phyloP scores from a whole-genome alignment of 2,888 invertebrate genomes.

The Cremastobaeus sp. region DNA sequence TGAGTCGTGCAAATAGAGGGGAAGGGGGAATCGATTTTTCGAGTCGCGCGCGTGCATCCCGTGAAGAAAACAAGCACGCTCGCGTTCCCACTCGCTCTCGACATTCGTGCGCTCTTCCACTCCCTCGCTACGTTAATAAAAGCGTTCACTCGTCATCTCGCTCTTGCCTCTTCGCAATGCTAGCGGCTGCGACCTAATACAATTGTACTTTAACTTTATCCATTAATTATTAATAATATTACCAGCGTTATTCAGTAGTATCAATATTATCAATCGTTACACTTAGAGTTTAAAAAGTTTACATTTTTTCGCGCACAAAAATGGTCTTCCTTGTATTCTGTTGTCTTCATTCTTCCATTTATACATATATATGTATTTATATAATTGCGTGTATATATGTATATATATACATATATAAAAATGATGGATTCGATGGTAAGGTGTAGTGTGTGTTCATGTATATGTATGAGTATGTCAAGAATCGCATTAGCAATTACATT shows the following conservation, averaged over 20 bases:
- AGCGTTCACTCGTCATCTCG: constrained; percentile 58
- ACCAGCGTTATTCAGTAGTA: constrained; percentile 62
- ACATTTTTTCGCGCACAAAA: constrained; percentile 19
- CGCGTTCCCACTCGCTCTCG: constrained; percentile 44
- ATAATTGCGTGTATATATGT: not conserved
- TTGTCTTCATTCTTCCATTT: not conserved
- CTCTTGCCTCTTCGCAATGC: constrained; percentile 63
- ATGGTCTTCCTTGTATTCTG: constrained; percentile 12
- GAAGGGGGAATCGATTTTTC: constrained; percentile 28
- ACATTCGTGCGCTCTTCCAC: constrained; percentile 44
- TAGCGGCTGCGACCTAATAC: constrained; percentile 70
- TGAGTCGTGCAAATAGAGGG: constrained; percentile 4
- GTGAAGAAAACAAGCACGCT: constrained; percentile 32
- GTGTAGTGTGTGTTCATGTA: constrained; percentile 12
- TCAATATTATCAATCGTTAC: constrained; percentile 62
- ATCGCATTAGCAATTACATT: constrained; percentile 44
- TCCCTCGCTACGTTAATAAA: constrained; percentile 59
- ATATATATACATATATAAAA: constrained; percentile 21
- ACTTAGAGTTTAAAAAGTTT: constrained; percentile 66
- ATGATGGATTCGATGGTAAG: constrained; percentile 24
- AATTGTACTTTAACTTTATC: constrained; percentile 64
- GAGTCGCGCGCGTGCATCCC: constrained; percentile 55
- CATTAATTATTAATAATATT: constrained; percentile 64
- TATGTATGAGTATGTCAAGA: constrained; percentile 2
- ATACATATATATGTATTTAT: not conserved